phyloP scores from a whole-genome alignment of 1,140 invertebrate genomes.

The Drosophila leontia region DNA sequence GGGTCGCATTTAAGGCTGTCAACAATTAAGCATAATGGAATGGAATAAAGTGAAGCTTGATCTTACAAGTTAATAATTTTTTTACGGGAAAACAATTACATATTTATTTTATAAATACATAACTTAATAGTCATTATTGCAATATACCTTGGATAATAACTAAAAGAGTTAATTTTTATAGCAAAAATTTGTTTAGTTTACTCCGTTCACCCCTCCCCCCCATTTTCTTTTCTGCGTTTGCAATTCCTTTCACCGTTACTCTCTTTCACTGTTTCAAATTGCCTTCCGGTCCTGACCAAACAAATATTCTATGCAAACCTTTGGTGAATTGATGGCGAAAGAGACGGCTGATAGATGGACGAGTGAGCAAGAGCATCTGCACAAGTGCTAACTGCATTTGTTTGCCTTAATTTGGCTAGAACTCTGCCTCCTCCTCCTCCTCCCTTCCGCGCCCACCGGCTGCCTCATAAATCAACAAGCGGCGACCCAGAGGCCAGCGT shows the following conservation, averaged over 20 bases:
- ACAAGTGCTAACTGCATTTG: constrained; percentile 46
- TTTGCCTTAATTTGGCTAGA: constrained; percentile 48
- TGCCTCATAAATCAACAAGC: constrained; percentile 61
- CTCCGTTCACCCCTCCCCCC: background rate
- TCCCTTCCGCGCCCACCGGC: background rate
- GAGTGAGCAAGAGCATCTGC: background rate
- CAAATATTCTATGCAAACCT: constrained; percentile 48
- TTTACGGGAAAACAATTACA: background rate
- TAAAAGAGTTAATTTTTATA: constrained; percentile 7
- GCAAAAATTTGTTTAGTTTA: constrained; percentile 2
- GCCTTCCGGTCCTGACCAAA: constrained; percentile 39
- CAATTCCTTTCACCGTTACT: constrained; percentile 8
- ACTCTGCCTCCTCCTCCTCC: background rate
- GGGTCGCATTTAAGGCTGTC: background rate
- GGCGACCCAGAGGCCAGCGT: constrained; percentile 40
- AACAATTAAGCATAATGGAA: background rate
- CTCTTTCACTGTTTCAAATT: constrained; percentile 38
- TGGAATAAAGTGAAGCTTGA: background rate
- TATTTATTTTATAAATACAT: background rate
- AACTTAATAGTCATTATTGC: background rate
- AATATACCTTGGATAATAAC: too few relatives aligned
- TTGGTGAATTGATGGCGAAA: constrained; percentile 27
- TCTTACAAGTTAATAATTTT: background rate
- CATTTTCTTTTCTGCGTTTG: background rate
- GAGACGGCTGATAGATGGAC: background rate